Evolutionary conservation across 1,140 invertebrate species (phyloP).

Genomic region (Lordiphosa stackelbergi): DNA sequence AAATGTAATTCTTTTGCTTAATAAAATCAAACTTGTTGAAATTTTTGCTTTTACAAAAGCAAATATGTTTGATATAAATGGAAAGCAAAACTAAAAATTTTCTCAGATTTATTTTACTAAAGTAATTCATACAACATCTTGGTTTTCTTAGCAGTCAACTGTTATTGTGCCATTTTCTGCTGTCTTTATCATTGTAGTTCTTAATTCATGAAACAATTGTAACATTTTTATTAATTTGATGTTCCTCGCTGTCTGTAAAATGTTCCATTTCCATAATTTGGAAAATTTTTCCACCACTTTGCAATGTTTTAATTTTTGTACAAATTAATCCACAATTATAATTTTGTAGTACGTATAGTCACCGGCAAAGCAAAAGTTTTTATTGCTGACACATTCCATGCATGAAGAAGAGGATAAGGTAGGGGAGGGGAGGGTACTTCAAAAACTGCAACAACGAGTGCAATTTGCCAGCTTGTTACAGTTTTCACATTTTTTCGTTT

Average conservation of each 20-base stretch:
- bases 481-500: slow-evolving; percentile 28
- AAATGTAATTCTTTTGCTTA: too few relatives aligned
- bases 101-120: too few relatives aligned
- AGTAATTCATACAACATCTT: too few relatives aligned
- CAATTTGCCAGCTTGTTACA: slow-evolving; percentile 12
- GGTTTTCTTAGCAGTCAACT: too few relatives aligned
- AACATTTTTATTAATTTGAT: too few relatives aligned
- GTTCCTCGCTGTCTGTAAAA: background rate
- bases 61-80: too few relatives aligned
- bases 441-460: slow-evolving; percentile 9
- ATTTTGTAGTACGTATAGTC: slow-evolving; percentile 8
- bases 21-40: too few relatives aligned
- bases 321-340: slow-evolving; percentile 20
- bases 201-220: too few relatives aligned
- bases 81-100: too few relatives aligned
- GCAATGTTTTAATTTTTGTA: slow-evolving; percentile 1
- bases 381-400: slow-evolving; percentile 10
- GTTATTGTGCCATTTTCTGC: too few relatives aligned
- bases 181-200: too few relatives aligned
- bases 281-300: slow-evolving; percentile 13
- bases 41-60: too few relatives aligned
- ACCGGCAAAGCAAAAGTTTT: slow-evolving; percentile 8
- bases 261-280: slow-evolving; percentile 9
- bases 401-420: slow-evolving; percentile 1
- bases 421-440: slow-evolving; percentile 1